These are phyloP conservation scores for Dicycla oo DNA, from an alignment of 2,888 invertebrate genomes.

Conservation along the genomic window DNA sequence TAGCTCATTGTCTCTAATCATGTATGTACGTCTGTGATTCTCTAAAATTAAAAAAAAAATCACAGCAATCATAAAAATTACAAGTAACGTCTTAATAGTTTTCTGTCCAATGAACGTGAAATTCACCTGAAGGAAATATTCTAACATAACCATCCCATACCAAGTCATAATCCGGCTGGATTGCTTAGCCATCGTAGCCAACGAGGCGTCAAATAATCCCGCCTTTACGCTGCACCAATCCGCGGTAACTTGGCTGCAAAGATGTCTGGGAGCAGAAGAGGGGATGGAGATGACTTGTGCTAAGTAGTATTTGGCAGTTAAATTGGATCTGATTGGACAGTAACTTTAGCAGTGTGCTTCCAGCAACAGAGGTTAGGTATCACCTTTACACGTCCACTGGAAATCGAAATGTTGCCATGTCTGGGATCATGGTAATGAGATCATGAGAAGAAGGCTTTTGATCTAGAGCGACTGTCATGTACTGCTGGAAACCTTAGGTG, in stretches of 20 bases:
- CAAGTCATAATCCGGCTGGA: conserved; percentile 63
- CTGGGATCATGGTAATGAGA: not conserved
- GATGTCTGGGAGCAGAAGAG: conserved; percentile 32
- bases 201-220: conserved; percentile 72
- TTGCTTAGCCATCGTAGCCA: conserved; percentile 66
- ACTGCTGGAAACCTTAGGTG: no score
- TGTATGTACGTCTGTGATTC: not conserved
- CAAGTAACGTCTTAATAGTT: conserved; percentile 7
- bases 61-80: not conserved
- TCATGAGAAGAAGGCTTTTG: not conserved
- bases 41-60: not conserved
- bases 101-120: conserved; percentile 22
- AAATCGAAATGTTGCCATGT: not conserved
- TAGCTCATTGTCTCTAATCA: not conserved
- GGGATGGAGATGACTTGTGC: conserved; percentile 18
- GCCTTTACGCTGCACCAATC: conserved; percentile 68
- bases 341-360: not conserved
- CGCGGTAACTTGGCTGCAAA: conserved; percentile 63
- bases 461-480: not conserved
- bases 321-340: not conserved
- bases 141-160: conserved; percentile 43
- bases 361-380: not conserved
- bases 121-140: conserved; percentile 43
- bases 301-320: not conserved
- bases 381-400: not conserved